phyloP scores from a whole-genome alignment of 2,797 vertebrate species.

The Sebastes dallii region DNA sequence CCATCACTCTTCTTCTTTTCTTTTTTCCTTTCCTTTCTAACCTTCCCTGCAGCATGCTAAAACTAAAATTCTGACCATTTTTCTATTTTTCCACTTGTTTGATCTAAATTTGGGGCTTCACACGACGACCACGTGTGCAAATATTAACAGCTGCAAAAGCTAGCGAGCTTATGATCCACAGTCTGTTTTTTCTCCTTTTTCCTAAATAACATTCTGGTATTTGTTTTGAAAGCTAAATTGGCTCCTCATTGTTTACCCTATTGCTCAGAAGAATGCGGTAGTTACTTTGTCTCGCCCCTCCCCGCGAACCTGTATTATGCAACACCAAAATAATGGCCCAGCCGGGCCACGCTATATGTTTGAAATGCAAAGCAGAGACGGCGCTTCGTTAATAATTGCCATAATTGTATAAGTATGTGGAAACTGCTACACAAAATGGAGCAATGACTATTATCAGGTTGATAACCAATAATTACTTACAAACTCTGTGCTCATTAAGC shows the following conservation, averaged over 20 bases:
- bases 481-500: constrained; percentile 77
- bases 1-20: background rate
- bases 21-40: background rate
- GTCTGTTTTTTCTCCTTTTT: background rate
- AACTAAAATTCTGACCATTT: background rate
- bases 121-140: background rate
- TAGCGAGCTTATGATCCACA: background rate
- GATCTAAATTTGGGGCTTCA: background rate
- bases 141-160: background rate
- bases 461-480: constrained; percentile 84
- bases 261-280: background rate
- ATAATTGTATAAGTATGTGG: constrained; percentile 80
- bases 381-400: constrained; percentile 61
- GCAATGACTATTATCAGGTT: constrained; percentile 82
- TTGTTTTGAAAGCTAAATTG: constrained; percentile 41
- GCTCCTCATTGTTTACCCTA: constrained; percentile 26
- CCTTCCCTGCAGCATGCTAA: constrained; percentile 2
- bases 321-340: constrained; percentile 19
- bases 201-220: constrained; percentile 9
- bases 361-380: constrained; percentile 52
- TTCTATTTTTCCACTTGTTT: background rate
- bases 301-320: constrained; percentile 16
- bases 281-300: background rate
- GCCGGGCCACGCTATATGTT: constrained; percentile 17
- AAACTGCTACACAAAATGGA: constrained; percentile 73